A percentile compares a stretch with the other conserved stretches of the same genome.
These are phyloP conservation scores for Hypomesus transpacificus DNA, from an alignment of 2,113 vertebrate species.

Conservation along the genomic window DNA sequence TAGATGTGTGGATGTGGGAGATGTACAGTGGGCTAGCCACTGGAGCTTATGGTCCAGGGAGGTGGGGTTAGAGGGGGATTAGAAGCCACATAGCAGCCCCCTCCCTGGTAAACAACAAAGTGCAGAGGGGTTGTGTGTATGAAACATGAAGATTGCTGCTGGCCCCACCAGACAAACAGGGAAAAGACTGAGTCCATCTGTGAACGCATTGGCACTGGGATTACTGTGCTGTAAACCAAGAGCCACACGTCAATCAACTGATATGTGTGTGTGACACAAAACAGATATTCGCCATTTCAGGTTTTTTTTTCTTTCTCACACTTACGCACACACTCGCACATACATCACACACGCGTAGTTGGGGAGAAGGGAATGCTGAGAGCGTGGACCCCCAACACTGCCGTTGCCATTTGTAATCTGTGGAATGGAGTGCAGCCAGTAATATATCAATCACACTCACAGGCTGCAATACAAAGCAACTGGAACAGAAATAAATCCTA, in stretches of 20 bases:
- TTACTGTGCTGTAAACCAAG: constrained; percentile 60
- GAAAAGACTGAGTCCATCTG: constrained; percentile 66
- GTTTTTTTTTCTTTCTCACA: neutral
- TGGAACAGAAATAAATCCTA: neutral
- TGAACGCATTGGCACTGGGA: constrained; percentile 59
- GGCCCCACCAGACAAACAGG: constrained; percentile 65
- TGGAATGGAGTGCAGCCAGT: constrained; percentile 39
- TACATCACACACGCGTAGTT: constrained; percentile 6
- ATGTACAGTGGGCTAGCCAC: constrained; percentile 31
- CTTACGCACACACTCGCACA: neutral
- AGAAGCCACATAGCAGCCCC: constrained; percentile 47
- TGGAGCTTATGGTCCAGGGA: constrained; percentile 19
- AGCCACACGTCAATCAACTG: constrained; percentile 62
- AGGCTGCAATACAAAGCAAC: constrained; percentile 10
- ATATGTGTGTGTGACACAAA: constrained; percentile 11
- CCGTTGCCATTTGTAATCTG: constrained; percentile 56
- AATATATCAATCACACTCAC: constrained; percentile 42
- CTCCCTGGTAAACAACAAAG: constrained; percentile 49
- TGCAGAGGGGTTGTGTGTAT: constrained; percentile 24
- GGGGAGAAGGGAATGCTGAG: constrained; percentile 40
- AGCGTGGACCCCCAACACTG: constrained; percentile 40
- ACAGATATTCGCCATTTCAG: neutral
- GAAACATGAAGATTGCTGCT: constrained; percentile 40
- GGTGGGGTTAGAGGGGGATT: constrained; percentile 50
- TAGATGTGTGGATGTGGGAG: constrained; percentile 13